phyloP scores from a whole-genome alignment of 2,113 vertebrate species.

The Rynchops niger region DNA sequence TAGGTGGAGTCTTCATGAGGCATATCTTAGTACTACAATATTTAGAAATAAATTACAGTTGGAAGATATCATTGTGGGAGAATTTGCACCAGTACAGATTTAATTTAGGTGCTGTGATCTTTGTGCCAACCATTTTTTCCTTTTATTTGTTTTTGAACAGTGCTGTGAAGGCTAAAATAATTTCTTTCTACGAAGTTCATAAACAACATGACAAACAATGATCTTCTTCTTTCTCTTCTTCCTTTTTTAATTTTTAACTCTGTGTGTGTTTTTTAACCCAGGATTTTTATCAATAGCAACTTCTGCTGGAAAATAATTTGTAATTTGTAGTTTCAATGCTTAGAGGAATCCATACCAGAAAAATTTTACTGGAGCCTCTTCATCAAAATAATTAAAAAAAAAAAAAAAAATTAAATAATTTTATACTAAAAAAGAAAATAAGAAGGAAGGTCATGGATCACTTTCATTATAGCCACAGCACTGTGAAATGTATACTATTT shows the following conservation, averaged over 20 bases:
- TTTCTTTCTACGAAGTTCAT: background rate
- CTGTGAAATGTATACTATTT: background rate
- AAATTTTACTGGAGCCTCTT: background rate
- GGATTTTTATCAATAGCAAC: background rate
- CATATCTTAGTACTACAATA: background rate
- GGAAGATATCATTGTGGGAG: background rate
- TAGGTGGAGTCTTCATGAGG: background rate
- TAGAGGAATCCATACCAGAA: background rate
- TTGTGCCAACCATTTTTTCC: background rate
- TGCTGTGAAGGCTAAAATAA: background rate
- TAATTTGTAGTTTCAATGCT: background rate
- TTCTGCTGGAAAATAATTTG: background rate
- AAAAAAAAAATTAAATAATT: background rate
- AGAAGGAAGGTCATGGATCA: background rate
- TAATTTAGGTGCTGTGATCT: background rate
- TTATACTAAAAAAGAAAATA: background rate
- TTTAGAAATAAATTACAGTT: background rate
- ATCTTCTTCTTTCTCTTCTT: background rate
- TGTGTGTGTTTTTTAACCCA: background rate
- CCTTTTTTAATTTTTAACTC: background rate
- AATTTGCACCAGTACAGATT: background rate
- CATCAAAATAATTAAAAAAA: background rate
- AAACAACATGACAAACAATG: background rate
- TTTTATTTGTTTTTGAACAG: background rate
- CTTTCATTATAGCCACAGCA: background rate